Conservation (phyloP, 2,888 invertebrate genomes). For the Chelonus formosanus region DNA sequence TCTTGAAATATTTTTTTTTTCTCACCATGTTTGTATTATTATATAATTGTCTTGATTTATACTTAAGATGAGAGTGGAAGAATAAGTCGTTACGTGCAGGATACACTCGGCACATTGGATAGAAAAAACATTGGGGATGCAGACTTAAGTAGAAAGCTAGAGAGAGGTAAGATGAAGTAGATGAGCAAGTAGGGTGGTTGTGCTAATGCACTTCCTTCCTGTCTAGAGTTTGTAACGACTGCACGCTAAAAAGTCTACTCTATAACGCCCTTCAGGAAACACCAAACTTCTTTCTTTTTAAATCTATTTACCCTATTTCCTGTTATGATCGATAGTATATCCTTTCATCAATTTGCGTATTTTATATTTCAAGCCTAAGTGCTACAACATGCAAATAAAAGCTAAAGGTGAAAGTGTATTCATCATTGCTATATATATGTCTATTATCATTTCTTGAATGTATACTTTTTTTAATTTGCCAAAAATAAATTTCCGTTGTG, state of each 20-base stretch:
- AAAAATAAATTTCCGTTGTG: no score
- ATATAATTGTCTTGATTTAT: slow-evolving; percentile 30
- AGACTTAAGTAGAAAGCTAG: slow-evolving; percentile 24
- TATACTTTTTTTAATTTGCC: no score
- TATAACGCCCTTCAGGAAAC: slow-evolving; percentile 23
- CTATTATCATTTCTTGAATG: no score
- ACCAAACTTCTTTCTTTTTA: slow-evolving; percentile 19
- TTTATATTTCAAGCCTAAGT: background rate
- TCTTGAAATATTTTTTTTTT: background rate
- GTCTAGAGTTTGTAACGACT: slow-evolving; percentile 35
- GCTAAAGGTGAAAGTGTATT: no score
- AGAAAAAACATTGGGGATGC: slow-evolving; percentile 34
- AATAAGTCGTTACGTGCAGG: slow-evolving; percentile 27
- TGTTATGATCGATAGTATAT: slow-evolving; percentile 25
- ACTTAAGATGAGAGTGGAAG: slow-evolving; percentile 17
- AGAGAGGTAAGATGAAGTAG: slow-evolving; percentile 30
- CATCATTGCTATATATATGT: no score
- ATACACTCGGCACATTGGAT: slow-evolving; percentile 30
- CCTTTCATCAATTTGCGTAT: slow-evolving; percentile 11
- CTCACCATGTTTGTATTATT: slow-evolving; percentile 8
- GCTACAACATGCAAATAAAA: no score
- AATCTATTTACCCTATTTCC: slow-evolving; percentile 31
- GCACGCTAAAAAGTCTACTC: slow-evolving; percentile 34
- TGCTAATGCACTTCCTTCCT: slow-evolving; percentile 42
- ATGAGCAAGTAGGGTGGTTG: slow-evolving; percentile 37